phyloP scores from a whole-genome alignment of 2,888 invertebrate species.

The Blastobasis adustella region DNA sequence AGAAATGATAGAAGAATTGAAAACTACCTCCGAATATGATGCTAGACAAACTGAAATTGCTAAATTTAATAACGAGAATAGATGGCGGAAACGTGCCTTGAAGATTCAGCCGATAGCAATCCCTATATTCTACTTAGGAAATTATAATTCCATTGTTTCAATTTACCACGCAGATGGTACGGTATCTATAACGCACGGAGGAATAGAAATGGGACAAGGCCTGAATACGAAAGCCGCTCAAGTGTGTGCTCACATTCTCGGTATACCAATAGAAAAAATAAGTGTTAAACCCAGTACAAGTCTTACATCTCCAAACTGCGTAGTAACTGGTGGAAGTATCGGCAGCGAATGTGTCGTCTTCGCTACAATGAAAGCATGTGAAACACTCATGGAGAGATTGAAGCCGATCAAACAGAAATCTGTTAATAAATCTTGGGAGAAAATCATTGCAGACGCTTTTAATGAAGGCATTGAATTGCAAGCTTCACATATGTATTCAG shows the following conservation, averaged over 20 bases:
- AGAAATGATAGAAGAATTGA: constrained; percentile 63
- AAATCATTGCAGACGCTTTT: constrained; percentile 62
- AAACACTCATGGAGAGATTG: constrained; percentile 54
- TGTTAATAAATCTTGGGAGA: constrained; percentile 59
- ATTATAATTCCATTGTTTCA: constrained; percentile 68
- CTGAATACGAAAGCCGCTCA: constrained; percentile 80
- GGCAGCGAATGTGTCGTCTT: constrained; percentile 78
- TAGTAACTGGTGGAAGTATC: constrained; percentile 78
- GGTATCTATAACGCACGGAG: constrained; percentile 78
- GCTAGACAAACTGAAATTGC: constrained; percentile 51
- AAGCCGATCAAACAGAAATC: constrained; percentile 48
- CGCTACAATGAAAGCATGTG: constrained; percentile 67
- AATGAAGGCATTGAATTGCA: constrained; percentile 35
- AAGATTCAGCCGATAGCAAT: constrained; percentile 77
- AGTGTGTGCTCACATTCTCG: constrained; percentile 77
- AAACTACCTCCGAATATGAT: constrained; percentile 62
- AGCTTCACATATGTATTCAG: constrained; percentile 25
- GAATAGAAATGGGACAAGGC: constrained; percentile 82
- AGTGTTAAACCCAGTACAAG: constrained; percentile 77
- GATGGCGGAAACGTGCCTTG: constrained; percentile 82
- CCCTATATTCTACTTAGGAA: constrained; percentile 38
- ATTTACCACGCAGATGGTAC: constrained; percentile 77
- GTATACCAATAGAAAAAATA: constrained; percentile 77
- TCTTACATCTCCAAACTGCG: constrained; percentile 76
- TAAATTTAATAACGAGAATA: constrained; percentile 72